Conservation (phyloP, 2,113 vertebrate genomes). For the Indri indri region DNA sequence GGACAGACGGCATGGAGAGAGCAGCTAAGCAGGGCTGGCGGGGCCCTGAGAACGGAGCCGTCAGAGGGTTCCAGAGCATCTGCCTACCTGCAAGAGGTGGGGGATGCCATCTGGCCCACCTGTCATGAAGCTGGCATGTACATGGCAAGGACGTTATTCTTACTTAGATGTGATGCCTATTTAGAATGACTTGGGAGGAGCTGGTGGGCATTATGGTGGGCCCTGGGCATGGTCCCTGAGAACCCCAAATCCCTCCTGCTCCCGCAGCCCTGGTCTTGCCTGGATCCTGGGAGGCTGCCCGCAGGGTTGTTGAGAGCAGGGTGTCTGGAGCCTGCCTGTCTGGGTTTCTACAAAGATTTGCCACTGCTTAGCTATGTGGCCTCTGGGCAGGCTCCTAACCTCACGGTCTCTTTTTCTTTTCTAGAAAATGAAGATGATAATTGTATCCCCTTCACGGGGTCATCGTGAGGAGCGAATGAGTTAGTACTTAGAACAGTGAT, state of each 20-base stretch:
- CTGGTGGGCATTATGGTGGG: neutral
- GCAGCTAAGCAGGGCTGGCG: neutral
- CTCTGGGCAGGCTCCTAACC: conserved; percentile 61
- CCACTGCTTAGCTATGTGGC: conserved; percentile 46
- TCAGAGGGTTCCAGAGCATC: too few species aligned
- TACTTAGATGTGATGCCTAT: neutral
- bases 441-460: neutral
- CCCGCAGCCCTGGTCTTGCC: conserved; percentile 20
- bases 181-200: neutral
- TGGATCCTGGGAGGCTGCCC: conserved; percentile 54
- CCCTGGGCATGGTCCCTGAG: conserved; percentile 1
- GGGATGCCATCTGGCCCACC: neutral
- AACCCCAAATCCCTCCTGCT: conserved; percentile 38
- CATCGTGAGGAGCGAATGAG: conserved; percentile 7
- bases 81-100: neutral
- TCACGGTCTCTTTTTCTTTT: conserved; percentile 47
- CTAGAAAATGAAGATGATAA: conserved; percentile 50
- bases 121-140: neutral
- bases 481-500: neutral
- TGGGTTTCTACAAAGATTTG: conserved; percentile 47
- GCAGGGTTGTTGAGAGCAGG: conserved; percentile 19
- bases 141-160: neutral
- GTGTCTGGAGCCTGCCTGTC: conserved; percentile 69
- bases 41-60: neutral
- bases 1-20: neutral